Conservation (phyloP, 2,888 invertebrate genomes). For the Gnatocerus cornutus region DNA sequence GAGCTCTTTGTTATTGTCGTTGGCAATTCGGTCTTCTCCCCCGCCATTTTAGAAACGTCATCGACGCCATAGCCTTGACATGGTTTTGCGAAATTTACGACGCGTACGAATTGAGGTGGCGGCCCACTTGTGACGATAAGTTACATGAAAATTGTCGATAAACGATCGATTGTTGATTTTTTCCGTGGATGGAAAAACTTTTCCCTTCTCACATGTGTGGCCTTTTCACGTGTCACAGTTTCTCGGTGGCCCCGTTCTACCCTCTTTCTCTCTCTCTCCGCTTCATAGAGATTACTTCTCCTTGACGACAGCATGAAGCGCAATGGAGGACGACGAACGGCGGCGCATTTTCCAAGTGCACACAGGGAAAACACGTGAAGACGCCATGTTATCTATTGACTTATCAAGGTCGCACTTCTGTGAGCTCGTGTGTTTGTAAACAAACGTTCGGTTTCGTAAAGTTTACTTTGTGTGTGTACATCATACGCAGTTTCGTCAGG, state of each 20-base stretch:
- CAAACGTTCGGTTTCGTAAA: constrained; percentile 45
- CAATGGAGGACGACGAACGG: constrained; percentile 31
- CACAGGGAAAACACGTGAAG: constrained; percentile 44
- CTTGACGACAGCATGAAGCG: constrained; percentile 33
- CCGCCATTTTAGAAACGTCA: constrained; percentile 15
- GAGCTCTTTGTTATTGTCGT: constrained; percentile 20
- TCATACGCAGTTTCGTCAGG: constrained; percentile 19
- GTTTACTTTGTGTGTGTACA: constrained; percentile 22
- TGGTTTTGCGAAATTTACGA: constrained; percentile 29
- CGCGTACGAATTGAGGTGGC: constrained; percentile 16
- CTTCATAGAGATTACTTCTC: constrained; percentile 2
- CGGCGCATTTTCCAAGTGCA: constrained; percentile 40
- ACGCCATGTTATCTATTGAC: constrained; percentile 48
- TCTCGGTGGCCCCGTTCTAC: constrained; percentile 5
- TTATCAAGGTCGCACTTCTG: constrained; percentile 45
- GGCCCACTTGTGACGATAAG: constrained; percentile 19
- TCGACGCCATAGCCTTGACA: constrained; percentile 25
- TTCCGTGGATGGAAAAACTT: constrained; percentile 5
- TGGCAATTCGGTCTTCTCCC: constrained; percentile 9
- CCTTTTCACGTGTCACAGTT: constrained; percentile 33
- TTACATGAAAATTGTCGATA: neutral
- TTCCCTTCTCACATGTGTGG: constrained; percentile 18
- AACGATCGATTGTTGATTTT: constrained; percentile 1
- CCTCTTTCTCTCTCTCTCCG: neutral
- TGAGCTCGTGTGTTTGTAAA: constrained; percentile 48